Evolutionary conservation across 2,113 vertebrate species (phyloP).

Genomic region (Pedionomus torquatus): DNA sequence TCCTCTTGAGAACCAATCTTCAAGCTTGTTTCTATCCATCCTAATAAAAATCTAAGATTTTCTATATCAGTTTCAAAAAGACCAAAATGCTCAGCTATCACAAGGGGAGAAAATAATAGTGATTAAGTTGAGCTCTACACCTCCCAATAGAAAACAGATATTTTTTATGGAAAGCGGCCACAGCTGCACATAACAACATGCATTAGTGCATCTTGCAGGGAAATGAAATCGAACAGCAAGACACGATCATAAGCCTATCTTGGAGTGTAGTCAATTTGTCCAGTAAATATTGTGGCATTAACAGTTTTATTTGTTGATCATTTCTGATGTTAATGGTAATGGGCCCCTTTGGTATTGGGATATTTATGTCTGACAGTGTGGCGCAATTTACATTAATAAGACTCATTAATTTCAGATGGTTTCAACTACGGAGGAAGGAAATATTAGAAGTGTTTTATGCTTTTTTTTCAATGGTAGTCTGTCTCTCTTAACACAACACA

Average conservation of each 20-base stretch:
- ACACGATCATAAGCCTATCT: constrained; percentile 35
- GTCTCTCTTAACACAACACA: background rate
- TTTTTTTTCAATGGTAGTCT: background rate
- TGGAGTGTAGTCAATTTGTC: constrained; percentile 68
- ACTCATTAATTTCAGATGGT: constrained; percentile 73
- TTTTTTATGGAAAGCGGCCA: constrained; percentile 53
- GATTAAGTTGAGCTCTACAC: constrained; percentile 43
- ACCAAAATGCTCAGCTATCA: constrained; percentile 26
- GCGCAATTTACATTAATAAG: constrained; percentile 72
- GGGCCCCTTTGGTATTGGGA: constrained; percentile 61
- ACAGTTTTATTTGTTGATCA: constrained; percentile 71
- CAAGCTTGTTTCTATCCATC: constrained; percentile 19
- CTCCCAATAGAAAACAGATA: constrained; percentile 56
- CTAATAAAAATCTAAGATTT: constrained; percentile 25
- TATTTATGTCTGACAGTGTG: constrained; percentile 70
- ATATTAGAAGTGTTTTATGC: constrained; percentile 42
- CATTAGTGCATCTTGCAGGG: constrained; percentile 64
- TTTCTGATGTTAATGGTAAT: constrained; percentile 73
- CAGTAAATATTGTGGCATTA: constrained; percentile 62
- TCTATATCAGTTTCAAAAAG: background rate
- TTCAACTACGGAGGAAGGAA: constrained; percentile 50
- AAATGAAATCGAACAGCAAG: constrained; percentile 67
- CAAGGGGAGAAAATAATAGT: constrained; percentile 12
- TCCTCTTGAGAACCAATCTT: background rate
- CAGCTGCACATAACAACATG: constrained; percentile 70